A percentile compares a stretch with the other conserved stretches of the same genome.
Evolutionary conservation across 1,140 invertebrate genomes (phyloP).

Genomic region (Platyscapa corneri): DNA sequence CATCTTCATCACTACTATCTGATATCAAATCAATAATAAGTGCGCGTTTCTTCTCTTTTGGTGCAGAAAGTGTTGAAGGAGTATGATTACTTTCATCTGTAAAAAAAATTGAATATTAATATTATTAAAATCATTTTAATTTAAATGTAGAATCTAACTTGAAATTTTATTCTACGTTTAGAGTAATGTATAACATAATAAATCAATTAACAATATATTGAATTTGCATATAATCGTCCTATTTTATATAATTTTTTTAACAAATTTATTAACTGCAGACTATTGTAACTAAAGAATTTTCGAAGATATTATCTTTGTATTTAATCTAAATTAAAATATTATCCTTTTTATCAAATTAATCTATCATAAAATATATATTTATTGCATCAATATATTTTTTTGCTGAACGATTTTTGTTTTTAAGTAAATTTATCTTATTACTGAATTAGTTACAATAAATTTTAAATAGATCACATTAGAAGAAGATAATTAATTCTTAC

Average conservation of each 20-base stretch:
- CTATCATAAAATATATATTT: background rate
- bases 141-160: background rate
- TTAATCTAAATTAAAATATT: too few relatives aligned
- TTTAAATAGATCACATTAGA: background rate
- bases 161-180: background rate
- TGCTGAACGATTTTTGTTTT: background rate
- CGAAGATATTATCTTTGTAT: too few relatives aligned
- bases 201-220: too few relatives aligned
- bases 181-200: background rate
- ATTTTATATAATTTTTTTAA: too few relatives aligned
- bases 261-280: too few relatives aligned
- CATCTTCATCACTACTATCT: slow-evolving; percentile 68
- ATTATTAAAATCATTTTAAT: background rate
- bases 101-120: slow-evolving; percentile 45
- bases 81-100: slow-evolving; percentile 66
- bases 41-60: slow-evolving; percentile 68
- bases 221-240: too few relatives aligned
- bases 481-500: slow-evolving; percentile 55
- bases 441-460: background rate
- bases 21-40: slow-evolving; percentile 72
- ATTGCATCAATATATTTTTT: background rate
- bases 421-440: background rate
- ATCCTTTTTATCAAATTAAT: too few relatives aligned
- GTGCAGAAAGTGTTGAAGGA: slow-evolving; percentile 56
- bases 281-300: too few relatives aligned